Evolutionary conservation across 1,140 invertebrate species (phyloP).

Genomic region (Drosophila pectinifera): DNA sequence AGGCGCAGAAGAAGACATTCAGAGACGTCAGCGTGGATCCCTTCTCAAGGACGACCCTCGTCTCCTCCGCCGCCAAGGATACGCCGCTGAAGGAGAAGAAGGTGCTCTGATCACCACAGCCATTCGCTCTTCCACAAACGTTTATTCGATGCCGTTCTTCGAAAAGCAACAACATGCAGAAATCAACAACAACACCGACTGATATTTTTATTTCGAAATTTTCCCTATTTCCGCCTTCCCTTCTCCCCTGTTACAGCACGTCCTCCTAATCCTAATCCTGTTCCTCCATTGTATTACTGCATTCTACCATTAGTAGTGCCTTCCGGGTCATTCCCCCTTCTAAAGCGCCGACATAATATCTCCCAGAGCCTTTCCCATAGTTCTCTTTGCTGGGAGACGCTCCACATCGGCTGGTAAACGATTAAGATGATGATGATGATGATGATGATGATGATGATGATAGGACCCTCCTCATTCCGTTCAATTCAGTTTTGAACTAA

Average conservation of each 20-base stretch:
- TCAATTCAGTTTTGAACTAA: conserved; percentile 60
- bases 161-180: conserved; percentile 44
- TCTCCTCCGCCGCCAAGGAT: background rate
- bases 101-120: conserved; percentile 50
- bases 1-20: conserved; percentile 2
- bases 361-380: conserved; percentile 29
- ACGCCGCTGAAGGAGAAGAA: conserved; percentile 52
- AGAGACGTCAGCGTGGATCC: conserved; percentile 41
- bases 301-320: conserved; percentile 68
- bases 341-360: conserved; percentile 2
- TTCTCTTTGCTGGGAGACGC: conserved; percentile 23
- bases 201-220: conserved; percentile 75
- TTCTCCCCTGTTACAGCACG: conserved; percentile 27
- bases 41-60: conserved; percentile 16
- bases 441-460: conserved; percentile 10
- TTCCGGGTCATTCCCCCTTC: conserved; percentile 48
- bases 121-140: conserved; percentile 44
- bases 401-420: conserved; percentile 21
- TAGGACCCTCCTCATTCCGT: conserved; percentile 66
- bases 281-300: conserved; percentile 2
- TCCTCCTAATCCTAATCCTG: background rate
- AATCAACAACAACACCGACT: conserved; percentile 68
- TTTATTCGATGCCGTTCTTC: conserved; percentile 46
- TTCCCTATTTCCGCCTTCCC: conserved; percentile 13
- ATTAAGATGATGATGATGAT: conserved; percentile 38